A percentile compares a stretch with the other conserved stretches of the same genome.
phyloP scores from a whole-genome alignment of 1,140 invertebrate species.

The Zaprionus lachaisei region DNA sequence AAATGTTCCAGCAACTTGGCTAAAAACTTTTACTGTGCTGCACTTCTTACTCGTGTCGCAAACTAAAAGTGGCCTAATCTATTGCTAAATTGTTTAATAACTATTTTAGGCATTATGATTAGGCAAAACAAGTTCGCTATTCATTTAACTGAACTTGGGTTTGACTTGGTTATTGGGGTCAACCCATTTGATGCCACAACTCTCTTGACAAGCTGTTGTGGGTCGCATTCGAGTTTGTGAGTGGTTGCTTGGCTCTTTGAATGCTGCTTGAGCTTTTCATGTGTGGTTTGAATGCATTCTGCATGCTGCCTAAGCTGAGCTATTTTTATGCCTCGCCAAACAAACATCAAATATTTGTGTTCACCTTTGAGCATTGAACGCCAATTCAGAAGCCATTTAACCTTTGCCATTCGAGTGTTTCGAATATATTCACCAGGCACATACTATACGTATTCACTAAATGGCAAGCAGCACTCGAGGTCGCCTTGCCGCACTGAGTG shows the following conservation, averaged over 20 bases:
- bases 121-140: background rate
- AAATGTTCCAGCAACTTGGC: conserved; percentile 38
- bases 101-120: conserved; percentile 1
- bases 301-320: conserved; percentile 11
- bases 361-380: conserved; percentile 24
- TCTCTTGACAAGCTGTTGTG: background rate
- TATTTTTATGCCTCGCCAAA: conserved; percentile 37
- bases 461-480: background rate
- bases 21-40: background rate
- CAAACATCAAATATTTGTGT: conserved; percentile 45
- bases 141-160: background rate
- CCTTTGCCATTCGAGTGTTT: conserved; percentile 5
- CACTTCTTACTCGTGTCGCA: background rate
- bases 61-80: background rate
- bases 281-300: conserved; percentile 26
- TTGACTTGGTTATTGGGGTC: background rate
- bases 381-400: conserved; percentile 16
- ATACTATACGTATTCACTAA: background rate
- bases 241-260: background rate
- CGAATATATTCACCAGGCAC: background rate
- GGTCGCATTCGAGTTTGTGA: background rate
- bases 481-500: background rate
- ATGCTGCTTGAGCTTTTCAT: conserved; percentile 13
- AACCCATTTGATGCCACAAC: background rate
- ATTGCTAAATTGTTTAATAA: conserved; percentile 7